Evolutionary conservation across 2,797 vertebrate genomes (phyloP).

Genomic region (Sciurus carolinensis): DNA sequence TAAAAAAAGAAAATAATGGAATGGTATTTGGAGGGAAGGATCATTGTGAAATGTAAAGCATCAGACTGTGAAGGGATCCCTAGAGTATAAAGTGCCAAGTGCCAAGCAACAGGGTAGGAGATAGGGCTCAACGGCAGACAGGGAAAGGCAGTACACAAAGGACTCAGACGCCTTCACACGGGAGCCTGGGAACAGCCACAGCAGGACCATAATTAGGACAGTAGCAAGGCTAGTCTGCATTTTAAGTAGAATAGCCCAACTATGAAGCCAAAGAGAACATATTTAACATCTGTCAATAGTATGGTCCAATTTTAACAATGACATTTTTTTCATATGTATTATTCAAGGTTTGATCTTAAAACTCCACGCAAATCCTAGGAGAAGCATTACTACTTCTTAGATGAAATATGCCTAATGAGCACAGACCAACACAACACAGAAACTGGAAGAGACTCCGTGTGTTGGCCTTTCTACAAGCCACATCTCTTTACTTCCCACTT

Average conservation of each 20-base stretch:
- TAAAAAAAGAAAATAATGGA: constrained; percentile 1
- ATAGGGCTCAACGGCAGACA: not conserved
- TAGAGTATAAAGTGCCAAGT: not conserved
- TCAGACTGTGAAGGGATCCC: not conserved
- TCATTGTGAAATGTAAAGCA: not conserved
- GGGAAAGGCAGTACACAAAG: not conserved
- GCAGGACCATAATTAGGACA: not conserved
- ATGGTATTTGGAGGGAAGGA: not conserved
- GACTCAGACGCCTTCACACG: not conserved
- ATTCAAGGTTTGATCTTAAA: constrained; percentile 18
- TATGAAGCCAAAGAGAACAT: not conserved
- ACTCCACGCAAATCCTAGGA: not conserved
- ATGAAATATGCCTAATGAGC: not conserved
- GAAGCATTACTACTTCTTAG: not conserved
- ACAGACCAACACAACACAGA: not conserved
- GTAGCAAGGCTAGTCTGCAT: not conserved
- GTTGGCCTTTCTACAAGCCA: not conserved
- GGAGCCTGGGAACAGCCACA: not conserved
- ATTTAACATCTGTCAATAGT: not conserved
- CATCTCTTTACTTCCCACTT: not conserved
- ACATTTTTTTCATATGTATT: not conserved
- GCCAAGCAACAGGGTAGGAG: not conserved
- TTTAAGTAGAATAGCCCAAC: not conserved
- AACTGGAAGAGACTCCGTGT: not conserved
- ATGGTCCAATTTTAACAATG: constrained; percentile 2